Conservation (phyloP, 2,113 vertebrate species). For the Tupaia tana region DNA sequence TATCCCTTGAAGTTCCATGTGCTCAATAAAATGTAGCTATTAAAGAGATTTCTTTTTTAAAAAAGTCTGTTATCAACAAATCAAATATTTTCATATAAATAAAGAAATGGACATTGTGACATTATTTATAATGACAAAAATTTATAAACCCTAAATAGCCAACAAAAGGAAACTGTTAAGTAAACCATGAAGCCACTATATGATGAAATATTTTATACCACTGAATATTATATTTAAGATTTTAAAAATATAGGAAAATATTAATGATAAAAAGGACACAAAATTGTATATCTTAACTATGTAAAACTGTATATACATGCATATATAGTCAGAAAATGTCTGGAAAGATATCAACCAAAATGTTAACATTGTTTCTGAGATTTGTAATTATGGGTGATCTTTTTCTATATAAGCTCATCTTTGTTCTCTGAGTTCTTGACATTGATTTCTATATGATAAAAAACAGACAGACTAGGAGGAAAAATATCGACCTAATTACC, state of each 20-base stretch:
- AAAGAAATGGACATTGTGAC: not conserved
- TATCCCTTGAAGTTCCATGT: conserved; percentile 45
- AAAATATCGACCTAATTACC: not conserved
- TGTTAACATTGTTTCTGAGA: conserved; percentile 29
- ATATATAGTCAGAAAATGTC: not conserved
- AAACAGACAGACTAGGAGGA: not conserved
- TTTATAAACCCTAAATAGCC: conserved; percentile 34
- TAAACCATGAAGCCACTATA: not conserved
- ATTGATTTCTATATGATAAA: conserved; percentile 8
- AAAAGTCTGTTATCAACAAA: not conserved
- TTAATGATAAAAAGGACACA: conserved; percentile 36
- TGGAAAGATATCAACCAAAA: conserved; percentile 32
- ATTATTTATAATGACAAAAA: conserved; percentile 39
- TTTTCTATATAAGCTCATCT: not conserved
- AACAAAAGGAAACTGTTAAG: conserved; percentile 37
- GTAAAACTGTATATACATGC: not conserved
- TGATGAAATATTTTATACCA: not conserved
- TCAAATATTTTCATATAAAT: conserved; percentile 48
- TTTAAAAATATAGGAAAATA: conserved; percentile 39
- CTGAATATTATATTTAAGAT: conserved; percentile 7
- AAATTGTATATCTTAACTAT: not conserved
- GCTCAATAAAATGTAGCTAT: conserved; percentile 38
- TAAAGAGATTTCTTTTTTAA: conserved; percentile 14
- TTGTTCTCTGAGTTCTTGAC: conserved; percentile 37
- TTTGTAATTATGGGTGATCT: conserved; percentile 37